Percentiles rank a stretch among this genome's conserved stretches.
These are phyloP conservation scores for Tetramorium bicarinatum DNA, from an alignment of 2,888 invertebrate genomes.

Conservation along the genomic window DNA sequence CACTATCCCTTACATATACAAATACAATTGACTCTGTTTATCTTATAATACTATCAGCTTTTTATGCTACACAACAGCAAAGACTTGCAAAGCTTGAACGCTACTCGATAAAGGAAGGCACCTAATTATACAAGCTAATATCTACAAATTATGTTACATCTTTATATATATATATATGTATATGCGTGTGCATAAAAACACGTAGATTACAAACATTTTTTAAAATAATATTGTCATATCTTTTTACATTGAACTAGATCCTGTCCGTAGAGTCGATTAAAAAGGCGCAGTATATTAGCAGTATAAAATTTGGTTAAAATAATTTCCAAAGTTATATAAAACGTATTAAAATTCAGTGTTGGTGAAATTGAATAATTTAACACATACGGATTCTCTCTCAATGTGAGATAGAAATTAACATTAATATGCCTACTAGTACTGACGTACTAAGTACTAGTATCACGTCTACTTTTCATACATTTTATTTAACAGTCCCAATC, in stretches of 20 bases:
- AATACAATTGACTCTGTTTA: constrained; percentile 69
- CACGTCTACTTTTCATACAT: constrained; percentile 11
- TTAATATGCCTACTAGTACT: constrained; percentile 21
- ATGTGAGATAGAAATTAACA: constrained; percentile 34
- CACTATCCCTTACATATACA: constrained; percentile 54
- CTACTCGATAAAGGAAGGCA: constrained; percentile 82
- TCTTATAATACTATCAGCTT: constrained; percentile 61
- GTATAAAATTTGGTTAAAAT: constrained; percentile 16
- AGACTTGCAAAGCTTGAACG: constrained; percentile 73
- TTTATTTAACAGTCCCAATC: constrained; percentile 34
- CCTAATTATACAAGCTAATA: constrained; percentile 81
- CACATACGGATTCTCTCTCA: not conserved
- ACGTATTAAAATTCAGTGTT: constrained; percentile 11
- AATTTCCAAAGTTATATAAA: constrained; percentile 34
- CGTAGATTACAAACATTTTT: constrained; percentile 67
- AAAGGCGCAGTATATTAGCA: constrained; percentile 72
- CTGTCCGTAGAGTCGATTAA: constrained; percentile 60
- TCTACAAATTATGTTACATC: constrained; percentile 74
- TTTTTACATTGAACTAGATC: constrained; percentile 66
- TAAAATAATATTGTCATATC: constrained; percentile 80
- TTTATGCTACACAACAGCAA: constrained; percentile 64
- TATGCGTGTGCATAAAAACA: constrained; percentile 57
- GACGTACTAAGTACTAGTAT: constrained; percentile 14
- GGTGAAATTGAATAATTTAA: constrained; percentile 23
- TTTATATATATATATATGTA: constrained; percentile 49